Base-by-base conservation (phyloP, 1,140 invertebrate genomes). In the Bombus balteatus region DNA sequence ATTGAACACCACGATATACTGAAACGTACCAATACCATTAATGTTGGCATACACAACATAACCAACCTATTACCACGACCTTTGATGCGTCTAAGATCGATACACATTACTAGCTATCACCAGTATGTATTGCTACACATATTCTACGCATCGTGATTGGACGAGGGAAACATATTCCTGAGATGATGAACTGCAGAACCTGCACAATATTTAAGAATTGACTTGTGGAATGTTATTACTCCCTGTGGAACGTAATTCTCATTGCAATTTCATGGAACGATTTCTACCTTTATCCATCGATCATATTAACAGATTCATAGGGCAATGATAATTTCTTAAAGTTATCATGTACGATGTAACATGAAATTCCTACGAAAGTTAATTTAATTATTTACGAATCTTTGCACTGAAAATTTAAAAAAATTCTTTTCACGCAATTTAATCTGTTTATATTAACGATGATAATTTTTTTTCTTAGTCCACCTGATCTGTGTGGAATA, bases 11-110 rank as follows among this genome's bases (percentile, higher is more conserved):
- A 39, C 15, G n/a, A 47, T 2, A 32, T 15, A 47, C 13, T 9
- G 32, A 59, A 37, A 53, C 10, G 66, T 37, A 39, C 32, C 32
- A 25, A 32, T 71, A n/a, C 65, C 79, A 47, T 84, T 84, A 75
- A 84, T 84, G 75, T 57, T 47, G 77, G 32, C 57, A 53, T 72
- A 53, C n/a, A 85, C 66, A 47, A 66, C 57, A 77, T 28, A 73
- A 66, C 47, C 76, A 80, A 59, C 18, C 77, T 62, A 85, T 80
- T 80, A 80, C 77, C 68, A 34, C 77, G 83, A 85, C 41, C 68
- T 85, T 81, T 57, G 83, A 85, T 65, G 32, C 77, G 53, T 37
- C 83, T 73, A 34, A 79, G 77, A 85, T 81, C 83, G 77, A 85
- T 85, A 73, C 41, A 57, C 34, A 37, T 73, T 78, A 73, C 68